Conservation (phyloP, 2,888 invertebrate species). For the Drosophila pseudotalamancana region DNA sequence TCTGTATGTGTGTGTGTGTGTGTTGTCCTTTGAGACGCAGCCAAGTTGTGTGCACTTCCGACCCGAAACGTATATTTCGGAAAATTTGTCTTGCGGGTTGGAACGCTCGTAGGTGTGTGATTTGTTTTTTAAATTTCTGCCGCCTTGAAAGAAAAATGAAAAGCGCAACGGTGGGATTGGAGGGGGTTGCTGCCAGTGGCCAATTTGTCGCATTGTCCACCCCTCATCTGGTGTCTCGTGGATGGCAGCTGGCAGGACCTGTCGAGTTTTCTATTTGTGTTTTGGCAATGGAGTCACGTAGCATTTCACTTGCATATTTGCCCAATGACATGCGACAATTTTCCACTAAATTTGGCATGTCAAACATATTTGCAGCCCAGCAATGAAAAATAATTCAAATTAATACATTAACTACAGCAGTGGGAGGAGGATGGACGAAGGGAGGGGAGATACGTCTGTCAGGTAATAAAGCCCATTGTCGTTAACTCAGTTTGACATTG, state of each 20-base stretch:
- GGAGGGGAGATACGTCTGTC: constrained; percentile 20
- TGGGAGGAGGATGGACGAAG: not conserved
- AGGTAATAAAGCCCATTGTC: constrained; percentile 73
- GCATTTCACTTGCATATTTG: constrained; percentile 73
- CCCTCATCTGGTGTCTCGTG: constrained; percentile 3
- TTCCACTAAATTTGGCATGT: constrained; percentile 78
- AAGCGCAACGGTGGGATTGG: constrained; percentile 26
- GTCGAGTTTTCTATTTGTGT: constrained; percentile 30
- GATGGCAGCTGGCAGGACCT: constrained; percentile 10
- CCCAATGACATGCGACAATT: constrained; percentile 78
- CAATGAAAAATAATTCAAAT: constrained; percentile 65
- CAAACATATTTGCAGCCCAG: constrained; percentile 66
- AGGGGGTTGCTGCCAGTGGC: constrained; percentile 36
- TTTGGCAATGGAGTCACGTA: constrained; percentile 72
- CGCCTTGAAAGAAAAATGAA: constrained; percentile 26
- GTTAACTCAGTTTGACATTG: constrained; percentile 43
- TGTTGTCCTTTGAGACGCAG: constrained; percentile 46
- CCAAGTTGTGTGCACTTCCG: constrained; percentile 61
- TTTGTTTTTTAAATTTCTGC: constrained; percentile 76
- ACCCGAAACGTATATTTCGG: constrained; percentile 53
- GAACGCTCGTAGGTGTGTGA: constrained; percentile 68
- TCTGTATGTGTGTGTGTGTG: constrained; percentile 2
- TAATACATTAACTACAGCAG: constrained; percentile 69
- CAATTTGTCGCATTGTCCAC: constrained; percentile 71
- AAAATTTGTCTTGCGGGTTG: constrained; percentile 64